Conservation (phyloP, 2,888 invertebrate genomes). For the Invenusta paracnida region DNA sequence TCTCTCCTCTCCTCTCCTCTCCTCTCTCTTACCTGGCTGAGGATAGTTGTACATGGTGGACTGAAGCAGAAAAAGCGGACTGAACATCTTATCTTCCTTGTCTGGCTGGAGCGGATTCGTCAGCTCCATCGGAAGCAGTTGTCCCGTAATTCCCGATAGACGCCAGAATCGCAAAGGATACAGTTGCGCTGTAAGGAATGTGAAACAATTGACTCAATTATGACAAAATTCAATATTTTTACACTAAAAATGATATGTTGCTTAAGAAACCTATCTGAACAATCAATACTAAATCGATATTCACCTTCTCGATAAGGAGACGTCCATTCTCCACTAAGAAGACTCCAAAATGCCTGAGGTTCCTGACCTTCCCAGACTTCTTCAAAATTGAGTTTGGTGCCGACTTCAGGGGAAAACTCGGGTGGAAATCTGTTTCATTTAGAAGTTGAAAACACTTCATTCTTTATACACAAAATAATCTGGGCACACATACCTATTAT, state of each 20-base stretch:
- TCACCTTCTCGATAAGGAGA: neutral
- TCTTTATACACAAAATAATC: too few relatives aligned
- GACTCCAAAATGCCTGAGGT: neutral
- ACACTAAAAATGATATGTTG: too few relatives aligned
- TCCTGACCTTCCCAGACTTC: conserved; percentile 18
- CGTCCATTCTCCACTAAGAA: neutral
- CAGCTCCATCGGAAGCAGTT: neutral
- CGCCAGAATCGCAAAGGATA: neutral
- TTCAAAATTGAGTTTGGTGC: neutral
- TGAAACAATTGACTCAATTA: too few relatives aligned
- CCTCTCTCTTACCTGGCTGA: neutral
- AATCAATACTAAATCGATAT: too few relatives aligned
- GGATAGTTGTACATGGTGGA: neutral
- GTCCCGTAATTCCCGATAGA: neutral
- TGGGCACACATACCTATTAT: too few relatives aligned
- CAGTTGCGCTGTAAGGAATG: too few relatives aligned
- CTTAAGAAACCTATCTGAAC: too few relatives aligned
- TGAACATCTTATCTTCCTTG: neutral
- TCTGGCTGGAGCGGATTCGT: neutral
- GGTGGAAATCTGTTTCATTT: neutral
- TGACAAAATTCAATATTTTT: too few relatives aligned
- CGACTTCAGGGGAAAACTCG: neutral
- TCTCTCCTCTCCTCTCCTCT: too few relatives aligned
- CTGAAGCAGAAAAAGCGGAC: neutral
- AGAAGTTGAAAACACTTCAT: too few relatives aligned